Base-by-base conservation (phyloP, 2,888 invertebrate species). In the Onchidella celtica region DNA sequence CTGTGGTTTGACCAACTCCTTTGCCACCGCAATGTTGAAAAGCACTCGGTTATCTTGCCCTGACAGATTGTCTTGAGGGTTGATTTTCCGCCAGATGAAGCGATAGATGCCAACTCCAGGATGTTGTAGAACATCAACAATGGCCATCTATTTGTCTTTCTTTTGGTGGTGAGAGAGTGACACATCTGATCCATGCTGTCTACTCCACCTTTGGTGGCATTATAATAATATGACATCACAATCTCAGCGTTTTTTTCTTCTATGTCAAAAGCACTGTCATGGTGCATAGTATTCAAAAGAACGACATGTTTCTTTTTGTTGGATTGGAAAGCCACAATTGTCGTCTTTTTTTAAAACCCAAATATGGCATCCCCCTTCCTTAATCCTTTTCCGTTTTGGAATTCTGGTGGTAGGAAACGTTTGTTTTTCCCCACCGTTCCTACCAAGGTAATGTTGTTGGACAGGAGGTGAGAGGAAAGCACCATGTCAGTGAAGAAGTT, bases 51-150 rank as follows among this genome's bases (percentile, higher is more conserved):
- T 61, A 27, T 61, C 61, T 6, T 6, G 14, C 4, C n/a, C 4
- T 21, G 61, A 66, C 66, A 66, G 21, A 17, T 27, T 14, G 66
- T 66, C 66, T 32, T 21, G 24, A 24, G 66, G 66, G 32, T 14
- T 17, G 9, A 34, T 14, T 32, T 66, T 66, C 32, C 66, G 17
- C 66, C 66, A 66, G 66, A 27, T 32, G 29, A 27, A 17, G 66
- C 85, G 34, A 84, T 82, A 57, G 79, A 88, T 82, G 32, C 90
- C 75, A 84, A 68, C 59, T 85, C 85, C 57, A 85, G 21, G 24
- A 76, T 78, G 66, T 84, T 83, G 40, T 27, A 79, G 55, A 82
- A 85, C 17, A 86, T 17, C 0, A 80, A 81, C 74, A 85, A 27
- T 29, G 66, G 76, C 65, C 78, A 78, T 57, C 69, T 40, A 6